Evolutionary conservation across 1,140 invertebrate genomes (phyloP), one percentile per base, ranked within the genome.

Genomic region (Dermatophagoides farinae): DNA sequence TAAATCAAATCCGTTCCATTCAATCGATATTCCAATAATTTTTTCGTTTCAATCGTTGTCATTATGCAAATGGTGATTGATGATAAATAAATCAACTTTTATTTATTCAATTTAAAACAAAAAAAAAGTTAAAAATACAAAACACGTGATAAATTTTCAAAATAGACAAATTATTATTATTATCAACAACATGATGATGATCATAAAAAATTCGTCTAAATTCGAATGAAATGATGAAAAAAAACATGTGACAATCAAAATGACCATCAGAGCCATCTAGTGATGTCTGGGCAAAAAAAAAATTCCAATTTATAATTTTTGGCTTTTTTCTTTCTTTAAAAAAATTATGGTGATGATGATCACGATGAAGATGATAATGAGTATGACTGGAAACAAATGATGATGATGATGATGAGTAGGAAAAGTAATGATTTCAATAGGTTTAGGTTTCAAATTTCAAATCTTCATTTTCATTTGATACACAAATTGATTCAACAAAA

Each of bases 401-500:
- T n/a, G n/a, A n/a, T n/a, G n/a, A n/a, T n/a, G n/a, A n/a, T n/a
- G n/a, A n/a, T n/a, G n/a, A n/a, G n/a, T n/a, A n/a, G n/a, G n/a
- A n/a, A n/a, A n/a, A n/a, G n/a, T n/a, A n/a, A n/a, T n/a, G n/a
- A n/a, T n/a, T 31, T 8, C 31, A 8, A 31, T 31, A 51, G 1
- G 8, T n/a, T 52, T 22, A 52, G 16, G 14, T 38, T 20, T 55
- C 58, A 49, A 37, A 4, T 23, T 60, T 60, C 4, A 50, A 16
- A 12, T 60, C 62, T n/a, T 64, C 57, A 25, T 62, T 53, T 23
- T 62, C 50, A 37, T 60, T 39, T 9, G n/a, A 9, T 43, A 16
- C 41, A 57, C 49, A 63, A 37, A 64, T 57, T 8, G 60, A 57
- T 16, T 64, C 61, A 25, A 64, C 43, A 58, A 64, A 64, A 58